Evolutionary conservation across 92 coral and sea anemone genomes (phyloP), one percentile per base, ranked within the genome.

Genomic region (Palythoa heliodiscus): DNA sequence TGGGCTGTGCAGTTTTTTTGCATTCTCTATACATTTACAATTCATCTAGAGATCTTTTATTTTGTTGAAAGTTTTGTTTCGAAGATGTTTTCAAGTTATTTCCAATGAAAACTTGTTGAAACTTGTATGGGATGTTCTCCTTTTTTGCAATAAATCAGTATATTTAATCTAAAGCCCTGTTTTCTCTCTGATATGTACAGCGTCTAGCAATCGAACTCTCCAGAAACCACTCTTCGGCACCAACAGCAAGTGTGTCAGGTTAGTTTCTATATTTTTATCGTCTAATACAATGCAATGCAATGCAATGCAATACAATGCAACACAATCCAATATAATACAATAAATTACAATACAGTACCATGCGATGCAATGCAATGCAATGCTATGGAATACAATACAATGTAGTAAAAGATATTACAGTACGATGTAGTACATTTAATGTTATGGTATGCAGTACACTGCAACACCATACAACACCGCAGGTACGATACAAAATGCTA

Each of bases 131-230:
- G 20, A 60, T 60, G 19, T 10, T 63, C 1, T 63, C 1, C 24
- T 39, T 40, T 17, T 47, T 2, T 75, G 20, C 35, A 7, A 11
- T 71, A 15, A 16, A 38, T 25, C 75, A 15, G 16, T 4, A 12
- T 11, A 7, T 5, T 72, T 17, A 29, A 13, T 3, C 20, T 58
- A 14, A 12, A 11, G 20, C 19, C 64, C 20, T 3, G 7, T 39
- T 40, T n/a, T 50, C 14, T n/a, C 29, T 7, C 23, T 82, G 76
- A 14, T n/a, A 50, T 67, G 67, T 73, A 5, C 95, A 97, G 99
- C 95, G 98, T 67, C 92, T 97, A 20, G 98, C 98, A 60, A 91
- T 92, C 22, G 98, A 97, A 69, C 80, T 97, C 61, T 95, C 99
- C 29, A 94, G 98, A 79, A 97, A 91, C 79, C 96, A 95, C 76